phyloP scores from a whole-genome alignment of 2,113 vertebrate species.

The Dendrocopos noguchii region DNA sequence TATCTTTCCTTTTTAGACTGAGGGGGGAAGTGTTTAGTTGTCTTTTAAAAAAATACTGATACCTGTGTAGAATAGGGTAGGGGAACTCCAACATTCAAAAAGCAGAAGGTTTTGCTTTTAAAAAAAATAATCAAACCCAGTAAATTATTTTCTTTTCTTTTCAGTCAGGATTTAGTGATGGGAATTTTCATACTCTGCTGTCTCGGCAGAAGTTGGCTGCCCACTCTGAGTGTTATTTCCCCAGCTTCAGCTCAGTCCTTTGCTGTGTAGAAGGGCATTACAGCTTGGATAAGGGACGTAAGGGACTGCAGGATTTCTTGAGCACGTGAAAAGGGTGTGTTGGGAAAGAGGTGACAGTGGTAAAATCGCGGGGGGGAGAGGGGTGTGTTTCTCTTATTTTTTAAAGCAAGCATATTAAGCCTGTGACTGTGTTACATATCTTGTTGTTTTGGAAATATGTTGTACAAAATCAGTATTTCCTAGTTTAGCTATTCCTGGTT shows the following conservation, averaged over 20 bases:
- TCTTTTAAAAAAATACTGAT: background rate
- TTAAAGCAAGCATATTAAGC: background rate
- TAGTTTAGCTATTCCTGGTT: background rate
- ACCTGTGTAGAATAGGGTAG: background rate
- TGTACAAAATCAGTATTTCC: background rate
- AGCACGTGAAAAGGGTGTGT: background rate
- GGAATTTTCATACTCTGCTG: background rate
- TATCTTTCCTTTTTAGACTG: background rate
- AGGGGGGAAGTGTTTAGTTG: background rate
- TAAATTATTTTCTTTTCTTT: background rate
- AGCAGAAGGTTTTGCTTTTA: background rate
- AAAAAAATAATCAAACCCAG: background rate
- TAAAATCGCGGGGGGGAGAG: background rate
- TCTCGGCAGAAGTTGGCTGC: background rate
- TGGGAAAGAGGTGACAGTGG: background rate
- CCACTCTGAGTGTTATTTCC: background rate
- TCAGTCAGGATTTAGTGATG: background rate
- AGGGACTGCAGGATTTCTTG: background rate
- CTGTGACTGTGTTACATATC: accelerated
- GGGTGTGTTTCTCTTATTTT: background rate
- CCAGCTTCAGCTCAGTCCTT: background rate
- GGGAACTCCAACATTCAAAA: background rate
- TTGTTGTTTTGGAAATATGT: background rate
- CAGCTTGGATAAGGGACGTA: accelerated
- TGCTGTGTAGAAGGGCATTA: accelerated